These are phyloP conservation scores for Oenanthe melanoleuca DNA, from an alignment of 2,113 vertebrate species.

Conservation along the genomic window DNA sequence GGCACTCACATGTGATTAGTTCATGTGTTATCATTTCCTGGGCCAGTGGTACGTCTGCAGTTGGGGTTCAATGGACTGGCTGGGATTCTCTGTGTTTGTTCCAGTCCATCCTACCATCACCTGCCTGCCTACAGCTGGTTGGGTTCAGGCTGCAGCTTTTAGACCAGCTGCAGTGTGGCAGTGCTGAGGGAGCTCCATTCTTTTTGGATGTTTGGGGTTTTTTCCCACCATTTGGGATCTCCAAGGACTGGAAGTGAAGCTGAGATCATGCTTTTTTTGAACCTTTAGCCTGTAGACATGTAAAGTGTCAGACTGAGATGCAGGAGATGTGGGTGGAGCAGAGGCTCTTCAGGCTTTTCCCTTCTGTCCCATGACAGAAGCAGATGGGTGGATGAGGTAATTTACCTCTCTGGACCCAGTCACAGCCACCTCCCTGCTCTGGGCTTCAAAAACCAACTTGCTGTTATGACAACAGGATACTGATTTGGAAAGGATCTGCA, in stretches of 20 bases:
- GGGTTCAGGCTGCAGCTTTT: too few species aligned
- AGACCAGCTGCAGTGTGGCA: too few species aligned
- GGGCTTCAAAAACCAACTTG: background rate
- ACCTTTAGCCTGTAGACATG: background rate
- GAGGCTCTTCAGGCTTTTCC: background rate
- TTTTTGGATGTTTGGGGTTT: accelerated
- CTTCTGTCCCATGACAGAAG: background rate
- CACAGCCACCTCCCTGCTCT: background rate
- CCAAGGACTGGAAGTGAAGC: background rate
- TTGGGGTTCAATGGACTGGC: too few species aligned
- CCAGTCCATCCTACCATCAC: too few species aligned
- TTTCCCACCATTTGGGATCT: accelerated
- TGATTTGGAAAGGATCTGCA: background rate
- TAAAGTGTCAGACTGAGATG: background rate
- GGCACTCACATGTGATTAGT: too few species aligned
- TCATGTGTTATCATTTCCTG: too few species aligned
- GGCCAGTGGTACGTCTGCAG: too few species aligned
- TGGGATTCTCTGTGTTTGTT: too few species aligned
- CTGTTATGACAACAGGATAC: background rate
- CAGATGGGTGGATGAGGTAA: conserved; percentile 35
- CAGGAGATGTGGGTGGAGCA: background rate
- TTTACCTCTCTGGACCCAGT: background rate
- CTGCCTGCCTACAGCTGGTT: too few species aligned
- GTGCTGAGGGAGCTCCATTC: background rate
- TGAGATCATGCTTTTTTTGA: background rate